Percentiles rank a stretch among this genome's conserved stretches.
Evolutionary conservation across 2,113 vertebrate species (phyloP).

Genomic region (Ceratotherium simum): DNA sequence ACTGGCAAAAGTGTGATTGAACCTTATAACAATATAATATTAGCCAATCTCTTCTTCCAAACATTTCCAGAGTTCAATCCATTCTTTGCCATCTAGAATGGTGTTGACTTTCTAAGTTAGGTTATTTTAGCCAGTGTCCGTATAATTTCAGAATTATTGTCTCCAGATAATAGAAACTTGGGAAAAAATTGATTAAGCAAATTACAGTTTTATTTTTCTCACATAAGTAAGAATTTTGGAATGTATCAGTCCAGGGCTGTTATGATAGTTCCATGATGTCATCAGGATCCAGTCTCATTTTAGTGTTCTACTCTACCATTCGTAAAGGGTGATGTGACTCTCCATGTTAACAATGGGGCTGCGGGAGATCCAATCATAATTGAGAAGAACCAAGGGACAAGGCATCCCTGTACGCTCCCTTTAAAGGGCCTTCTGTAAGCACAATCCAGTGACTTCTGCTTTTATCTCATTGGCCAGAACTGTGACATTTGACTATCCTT

Average conservation of each 20-base stretch:
- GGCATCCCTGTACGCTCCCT: fast-evolving
- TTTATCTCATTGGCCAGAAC: background rate
- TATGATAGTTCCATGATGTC: background rate
- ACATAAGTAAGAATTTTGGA: background rate
- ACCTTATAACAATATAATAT: background rate
- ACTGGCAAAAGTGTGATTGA: background rate
- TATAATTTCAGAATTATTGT: background rate
- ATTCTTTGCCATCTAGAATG: background rate
- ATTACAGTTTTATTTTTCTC: background rate
- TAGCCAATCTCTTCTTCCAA: background rate
- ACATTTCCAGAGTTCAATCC: background rate
- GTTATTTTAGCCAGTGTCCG: background rate
- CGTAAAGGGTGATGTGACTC: background rate
- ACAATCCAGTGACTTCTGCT: background rate
- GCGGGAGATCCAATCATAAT: background rate
- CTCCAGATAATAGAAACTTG: background rate
- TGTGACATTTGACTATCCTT: background rate
- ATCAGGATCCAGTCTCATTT: background rate
- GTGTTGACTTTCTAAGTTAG: background rate
- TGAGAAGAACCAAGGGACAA: background rate
- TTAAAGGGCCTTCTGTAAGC: background rate
- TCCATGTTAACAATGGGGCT: background rate
- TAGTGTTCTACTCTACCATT: background rate
- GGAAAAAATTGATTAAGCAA: background rate
- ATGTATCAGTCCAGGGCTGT: background rate